These are phyloP conservation scores for Epinephelus awoara DNA, from an alignment of 2,797 vertebrate genomes.

Conservation along the genomic window DNA sequence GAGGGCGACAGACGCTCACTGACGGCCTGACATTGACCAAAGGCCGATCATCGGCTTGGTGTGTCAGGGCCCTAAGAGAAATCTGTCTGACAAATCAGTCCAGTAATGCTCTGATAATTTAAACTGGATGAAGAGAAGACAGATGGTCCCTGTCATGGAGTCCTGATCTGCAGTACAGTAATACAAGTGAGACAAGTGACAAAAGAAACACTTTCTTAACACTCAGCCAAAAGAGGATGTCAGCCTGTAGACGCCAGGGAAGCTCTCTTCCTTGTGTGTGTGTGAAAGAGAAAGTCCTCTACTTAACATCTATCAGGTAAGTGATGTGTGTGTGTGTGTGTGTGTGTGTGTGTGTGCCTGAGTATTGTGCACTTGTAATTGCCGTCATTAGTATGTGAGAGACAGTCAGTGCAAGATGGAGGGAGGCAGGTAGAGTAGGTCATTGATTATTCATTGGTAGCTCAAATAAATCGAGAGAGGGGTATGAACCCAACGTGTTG, in stretches of 20 bases:
- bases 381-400: constrained; percentile 49
- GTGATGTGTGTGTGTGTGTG: not conserved
- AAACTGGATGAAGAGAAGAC: constrained; percentile 59
- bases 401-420: constrained; percentile 18
- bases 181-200: constrained; percentile 33
- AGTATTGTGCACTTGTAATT: constrained; percentile 48
- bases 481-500: constrained; percentile 28
- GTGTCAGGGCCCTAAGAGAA: constrained; percentile 27
- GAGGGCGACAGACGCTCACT: too few species aligned
- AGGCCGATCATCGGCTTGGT: too few species aligned
- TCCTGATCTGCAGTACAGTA: constrained; percentile 35
- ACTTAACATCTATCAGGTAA: constrained; percentile 37
- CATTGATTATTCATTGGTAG: constrained; percentile 57
- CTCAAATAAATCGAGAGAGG: constrained; percentile 32
- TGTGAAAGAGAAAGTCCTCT: constrained; percentile 10
- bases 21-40: too few species aligned
- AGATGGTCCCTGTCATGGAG: constrained; percentile 34
- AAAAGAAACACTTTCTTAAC: constrained; percentile 3
- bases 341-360: not conserved
- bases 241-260: constrained; percentile 14
- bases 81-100: constrained; percentile 60
- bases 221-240: constrained; percentile 30
- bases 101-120: constrained; percentile 62
- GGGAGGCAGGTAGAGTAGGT: constrained; percentile 23
- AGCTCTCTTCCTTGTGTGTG: constrained; percentile 10